A percentile compares a stretch with the other conserved stretches of the same genome.
phyloP scores from a whole-genome alignment of 2,113 vertebrate species.

The Ictalurus punctatus region DNA sequence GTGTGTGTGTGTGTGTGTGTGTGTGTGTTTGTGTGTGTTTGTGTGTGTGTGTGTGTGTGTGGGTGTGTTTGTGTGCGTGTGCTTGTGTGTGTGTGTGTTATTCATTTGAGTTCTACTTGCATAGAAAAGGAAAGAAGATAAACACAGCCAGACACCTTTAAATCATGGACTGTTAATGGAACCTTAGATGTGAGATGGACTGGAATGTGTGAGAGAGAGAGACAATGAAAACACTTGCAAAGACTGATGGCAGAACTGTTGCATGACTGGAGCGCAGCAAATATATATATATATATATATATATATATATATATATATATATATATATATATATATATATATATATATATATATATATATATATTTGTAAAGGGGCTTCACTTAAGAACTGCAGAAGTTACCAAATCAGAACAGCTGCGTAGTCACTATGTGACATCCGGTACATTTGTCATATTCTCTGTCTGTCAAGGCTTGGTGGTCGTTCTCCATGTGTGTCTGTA shows the following conservation, averaged over 20 bases:
- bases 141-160: slow-evolving; percentile 32
- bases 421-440: slow-evolving; percentile 24
- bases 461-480: background rate
- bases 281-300: too few species aligned
- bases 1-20: background rate
- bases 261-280: background rate
- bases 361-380: too few species aligned
- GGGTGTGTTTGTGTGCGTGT: too few species aligned
- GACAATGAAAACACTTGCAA: slow-evolving; percentile 1
- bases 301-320: too few species aligned
- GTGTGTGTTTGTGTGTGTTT: background rate
- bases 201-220: background rate
- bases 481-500: background rate
- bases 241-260: slow-evolving; percentile 17
- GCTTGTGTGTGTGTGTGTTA: background rate
- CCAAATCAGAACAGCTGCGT: slow-evolving; percentile 14
- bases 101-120: slow-evolving; percentile 24
- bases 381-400: slow-evolving; percentile 5
- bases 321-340: too few species aligned
- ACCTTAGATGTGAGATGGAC: slow-evolving; percentile 12
- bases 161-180: slow-evolving; percentile 47
- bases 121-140: slow-evolving; percentile 31
- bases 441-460: slow-evolving; percentile 22
- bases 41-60: background rate
- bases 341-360: too few species aligned